Evolutionary conservation across 2,113 vertebrate species (phyloP), one percentile per base, ranked within the genome.

Genomic region (Cyprinodon brontotheroides): DNA sequence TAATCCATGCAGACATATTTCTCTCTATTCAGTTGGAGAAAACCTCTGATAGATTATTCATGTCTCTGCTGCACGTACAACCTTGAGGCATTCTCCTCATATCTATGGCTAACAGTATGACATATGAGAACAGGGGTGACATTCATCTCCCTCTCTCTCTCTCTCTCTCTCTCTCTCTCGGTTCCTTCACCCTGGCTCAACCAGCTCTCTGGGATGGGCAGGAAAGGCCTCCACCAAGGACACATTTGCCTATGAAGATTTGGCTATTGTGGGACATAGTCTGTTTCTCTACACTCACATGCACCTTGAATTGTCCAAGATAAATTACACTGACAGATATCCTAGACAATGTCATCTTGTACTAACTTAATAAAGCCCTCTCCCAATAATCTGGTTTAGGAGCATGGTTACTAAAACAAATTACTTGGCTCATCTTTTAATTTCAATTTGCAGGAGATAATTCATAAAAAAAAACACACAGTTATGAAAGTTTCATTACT

Each of bases 71-170:
- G 82, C 89, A 89, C 73, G 76, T 91, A 92, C 83, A 88, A 95
- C 94, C 95, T 95, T 94, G 92, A 94, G 92, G 89, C 83, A 83
- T 89, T 95, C 92, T 92, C 41, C 81, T 77, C 91, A 86, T 85
- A 88, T 81, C 75, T 89, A 85, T 87, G 88, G 88, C 87, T 86
- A 90, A 90, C 80, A 84, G 91, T 94, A 94, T 87, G 81, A 89
- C 86, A 75, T 91, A 81, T 74, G 83, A 82, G 86, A 82, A 72
- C 89, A 81, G 85, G 91, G 93, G 91, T 89, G 89, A 91, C 89
- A 90, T 89, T 90, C 86, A 84, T 82, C 84, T 84, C 37, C 37
- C 65, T 50, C 60, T 50, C 65, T 77, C 50, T 77, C 62, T 65
- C 37, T 76, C 17, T n/a, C n/a, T 50, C 60, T 50, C 65, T 77